Conservation (phyloP, 2,797 vertebrate genomes). For the Otolemur crassicaudatus region DNA sequence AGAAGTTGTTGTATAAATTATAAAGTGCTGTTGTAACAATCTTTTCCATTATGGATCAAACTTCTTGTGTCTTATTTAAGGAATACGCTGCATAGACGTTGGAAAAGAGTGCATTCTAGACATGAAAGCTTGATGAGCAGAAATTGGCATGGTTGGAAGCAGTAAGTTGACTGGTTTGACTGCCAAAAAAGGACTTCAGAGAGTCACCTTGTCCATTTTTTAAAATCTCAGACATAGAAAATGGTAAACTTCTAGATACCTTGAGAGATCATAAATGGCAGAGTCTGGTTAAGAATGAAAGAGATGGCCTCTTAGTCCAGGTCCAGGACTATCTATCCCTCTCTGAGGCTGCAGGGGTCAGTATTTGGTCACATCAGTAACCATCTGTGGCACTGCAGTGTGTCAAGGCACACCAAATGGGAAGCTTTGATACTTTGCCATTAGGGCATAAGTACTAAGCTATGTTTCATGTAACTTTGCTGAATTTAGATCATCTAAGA, state of each 20-base stretch:
- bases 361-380: fast-evolving
- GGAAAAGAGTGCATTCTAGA: not conserved
- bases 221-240: not conserved
- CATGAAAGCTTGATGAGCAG: not conserved
- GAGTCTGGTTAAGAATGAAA: not conserved
- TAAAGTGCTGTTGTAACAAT: not conserved
- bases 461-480: not conserved
- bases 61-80: not conserved
- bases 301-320: not conserved
- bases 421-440: not conserved
- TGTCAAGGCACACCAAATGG: not conserved
- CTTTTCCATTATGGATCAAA: not conserved
- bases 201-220: not conserved
- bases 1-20: not conserved
- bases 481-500: not conserved
- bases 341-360: not conserved
- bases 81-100: not conserved
- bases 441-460: not conserved
- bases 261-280: not conserved
- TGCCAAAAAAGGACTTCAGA: not conserved
- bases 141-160: not conserved
- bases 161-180: not conserved
- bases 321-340: not conserved
- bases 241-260: not conserved
- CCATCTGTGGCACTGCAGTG: not conserved